Conservation (phyloP, 2,888 invertebrate genomes). For the Sarcophaga caerulescens region DNA sequence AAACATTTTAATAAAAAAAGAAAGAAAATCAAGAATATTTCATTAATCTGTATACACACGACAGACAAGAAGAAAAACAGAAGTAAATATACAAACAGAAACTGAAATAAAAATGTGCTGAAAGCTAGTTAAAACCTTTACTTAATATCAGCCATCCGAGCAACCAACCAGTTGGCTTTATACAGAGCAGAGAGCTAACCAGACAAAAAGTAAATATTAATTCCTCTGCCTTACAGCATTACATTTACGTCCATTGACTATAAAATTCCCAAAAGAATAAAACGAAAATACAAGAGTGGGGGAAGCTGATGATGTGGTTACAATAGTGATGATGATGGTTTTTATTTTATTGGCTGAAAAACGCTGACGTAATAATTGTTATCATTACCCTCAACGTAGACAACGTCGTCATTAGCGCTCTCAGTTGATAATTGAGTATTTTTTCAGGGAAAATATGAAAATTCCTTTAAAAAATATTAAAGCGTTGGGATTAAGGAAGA, state of each 20-base stretch:
- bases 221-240: conserved; percentile 9
- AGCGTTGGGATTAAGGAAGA: no score
- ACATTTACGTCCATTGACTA: conserved; percentile 30
- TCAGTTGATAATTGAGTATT: background rate
- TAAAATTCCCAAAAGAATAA: conserved; percentile 36
- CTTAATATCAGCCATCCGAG: conserved; percentile 47
- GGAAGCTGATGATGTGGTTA: conserved; percentile 5
- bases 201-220: background rate
- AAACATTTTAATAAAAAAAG: background rate
- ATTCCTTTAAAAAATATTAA: no score
- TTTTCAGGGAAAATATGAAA: no score
- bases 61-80: background rate
- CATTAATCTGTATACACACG: no score
- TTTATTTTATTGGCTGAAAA: background rate
- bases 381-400: conserved; percentile 10
- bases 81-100: background rate
- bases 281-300: background rate
- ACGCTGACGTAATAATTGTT: conserved; percentile 41
- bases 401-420: conserved; percentile 29
- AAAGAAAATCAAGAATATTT: background rate
- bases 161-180: conserved; percentile 2
- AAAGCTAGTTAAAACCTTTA: conserved; percentile 65
- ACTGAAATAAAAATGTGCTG: conserved; percentile 5
- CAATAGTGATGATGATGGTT: background rate
- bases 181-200: conserved; percentile 14